Conservation (phyloP, 2,888 invertebrate genomes). For the Scaptodrosophila latifasciaeformis region DNA sequence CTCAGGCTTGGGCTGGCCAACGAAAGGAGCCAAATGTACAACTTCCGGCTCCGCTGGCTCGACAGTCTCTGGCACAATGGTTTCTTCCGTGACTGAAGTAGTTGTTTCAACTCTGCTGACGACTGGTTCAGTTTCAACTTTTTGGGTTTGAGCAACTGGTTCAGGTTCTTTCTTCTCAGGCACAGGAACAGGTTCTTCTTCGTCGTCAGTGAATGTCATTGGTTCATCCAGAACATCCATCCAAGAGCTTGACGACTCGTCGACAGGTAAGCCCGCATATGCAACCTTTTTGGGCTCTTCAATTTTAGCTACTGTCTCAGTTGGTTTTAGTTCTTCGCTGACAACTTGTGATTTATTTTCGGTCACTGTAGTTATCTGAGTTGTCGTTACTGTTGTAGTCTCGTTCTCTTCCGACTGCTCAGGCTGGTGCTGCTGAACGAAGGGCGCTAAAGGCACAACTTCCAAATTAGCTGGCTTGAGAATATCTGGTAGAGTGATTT, state of each 20-base stretch:
- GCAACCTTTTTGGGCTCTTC: conserved; percentile 31
- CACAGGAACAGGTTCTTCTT: no score
- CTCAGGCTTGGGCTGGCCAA: background rate
- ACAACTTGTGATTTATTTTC: no score
- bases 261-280: conserved; percentile 61
- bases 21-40: background rate
- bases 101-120: background rate
- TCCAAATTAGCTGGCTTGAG: no score
- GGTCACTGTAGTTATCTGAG: no score
- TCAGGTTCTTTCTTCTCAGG: conserved; percentile 12
- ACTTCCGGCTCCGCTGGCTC: background rate
- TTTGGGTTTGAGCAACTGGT: conserved; percentile 15
- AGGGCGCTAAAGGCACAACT: no score
- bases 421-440: no score
- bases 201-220: conserved; percentile 62
- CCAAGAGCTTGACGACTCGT: conserved; percentile 64
- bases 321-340: no score
- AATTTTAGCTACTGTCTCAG: no score
- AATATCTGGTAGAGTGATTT: no score
- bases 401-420: no score
- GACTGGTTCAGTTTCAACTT: conserved; percentile 9
- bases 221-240: conserved; percentile 66
- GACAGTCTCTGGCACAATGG: conserved; percentile 23
- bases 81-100: background rate
- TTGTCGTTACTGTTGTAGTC: no score